Conservation (phyloP, 2,113 vertebrate genomes). For the Thomomys bottae region DNA sequence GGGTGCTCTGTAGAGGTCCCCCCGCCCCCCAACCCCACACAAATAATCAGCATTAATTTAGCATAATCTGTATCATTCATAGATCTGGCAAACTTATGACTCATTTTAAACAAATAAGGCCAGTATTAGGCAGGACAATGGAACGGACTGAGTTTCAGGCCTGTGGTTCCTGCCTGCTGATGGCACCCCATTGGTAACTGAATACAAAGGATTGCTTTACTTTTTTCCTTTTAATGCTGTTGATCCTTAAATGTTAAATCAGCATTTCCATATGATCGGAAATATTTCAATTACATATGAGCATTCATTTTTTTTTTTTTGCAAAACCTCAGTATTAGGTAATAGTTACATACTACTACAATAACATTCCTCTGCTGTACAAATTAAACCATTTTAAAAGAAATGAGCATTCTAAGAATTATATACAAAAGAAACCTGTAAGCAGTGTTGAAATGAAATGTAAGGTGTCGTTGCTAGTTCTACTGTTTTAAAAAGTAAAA, state of each 20-base stretch:
- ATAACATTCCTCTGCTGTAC: slow-evolving; percentile 96
- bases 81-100: slow-evolving; percentile 74
- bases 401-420: slow-evolving; percentile 93
- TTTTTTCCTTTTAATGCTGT: slow-evolving; percentile 85
- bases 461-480: slow-evolving; percentile 86
- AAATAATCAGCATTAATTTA: slow-evolving; percentile 72
- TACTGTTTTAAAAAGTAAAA: slow-evolving; percentile 88
- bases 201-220: slow-evolving; percentile 81
- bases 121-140: slow-evolving; percentile 69
- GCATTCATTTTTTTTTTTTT: slow-evolving; percentile 88
- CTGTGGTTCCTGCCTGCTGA: slow-evolving; percentile 71
- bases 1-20: slow-evolving; percentile 65
- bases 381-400: slow-evolving; percentile 93
- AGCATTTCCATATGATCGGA: slow-evolving; percentile 87
- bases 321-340: slow-evolving; percentile 90
- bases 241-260: slow-evolving; percentile 85
- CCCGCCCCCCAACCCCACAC: slow-evolving; percentile 35
- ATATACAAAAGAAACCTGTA: slow-evolving; percentile 93
- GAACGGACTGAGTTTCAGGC: slow-evolving; percentile 79
- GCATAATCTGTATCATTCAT: slow-evolving; percentile 73
- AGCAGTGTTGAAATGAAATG: slow-evolving; percentile 91
- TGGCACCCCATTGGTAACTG: slow-evolving; percentile 82
- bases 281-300: slow-evolving; percentile 88
- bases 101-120: slow-evolving; percentile 80
- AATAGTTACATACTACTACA: slow-evolving; percentile 92